These are phyloP conservation scores for Coptodon rendalli DNA, from an alignment of 2,113 vertebrate genomes.

Conservation along the genomic window DNA sequence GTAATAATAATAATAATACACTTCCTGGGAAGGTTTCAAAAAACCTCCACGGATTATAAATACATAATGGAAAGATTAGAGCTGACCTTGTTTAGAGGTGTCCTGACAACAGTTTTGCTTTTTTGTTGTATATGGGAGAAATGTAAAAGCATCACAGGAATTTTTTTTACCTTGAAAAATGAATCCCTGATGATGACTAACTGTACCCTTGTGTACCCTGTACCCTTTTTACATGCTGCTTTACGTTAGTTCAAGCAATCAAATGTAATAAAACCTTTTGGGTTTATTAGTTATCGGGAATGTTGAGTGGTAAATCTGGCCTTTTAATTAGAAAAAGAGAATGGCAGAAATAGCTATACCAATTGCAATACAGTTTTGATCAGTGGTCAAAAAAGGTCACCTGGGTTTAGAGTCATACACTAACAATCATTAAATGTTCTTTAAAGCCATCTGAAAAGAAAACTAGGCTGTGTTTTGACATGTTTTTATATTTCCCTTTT, in stretches of 20 bases:
- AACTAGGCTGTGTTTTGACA: background rate
- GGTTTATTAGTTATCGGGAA: background rate
- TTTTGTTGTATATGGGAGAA: background rate
- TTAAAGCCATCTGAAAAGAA: background rate
- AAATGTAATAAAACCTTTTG: background rate
- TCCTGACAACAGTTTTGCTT: background rate
- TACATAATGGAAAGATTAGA: background rate
- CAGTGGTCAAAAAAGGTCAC: background rate
- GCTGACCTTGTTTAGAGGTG: background rate
- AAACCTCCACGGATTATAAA: background rate
- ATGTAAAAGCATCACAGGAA: background rate
- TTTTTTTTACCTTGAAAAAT: background rate
- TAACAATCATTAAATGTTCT: background rate
- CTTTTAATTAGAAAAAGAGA: background rate
- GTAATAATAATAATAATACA: background rate
- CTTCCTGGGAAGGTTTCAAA: background rate
- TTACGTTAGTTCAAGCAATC: rapidly evolving
- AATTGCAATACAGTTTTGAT: background rate
- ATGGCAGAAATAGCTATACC: background rate
- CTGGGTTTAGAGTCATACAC: background rate
- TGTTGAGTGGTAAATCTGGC: background rate
- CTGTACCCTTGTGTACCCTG: background rate
- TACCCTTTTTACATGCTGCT: rapidly evolving
- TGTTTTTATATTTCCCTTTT: background rate
- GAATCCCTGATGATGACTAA: background rate